Evolutionary conservation across 37 sponge, comb jelly and placozoan genomes (phyloP), one percentile per base, ranked within the genome.

Genomic region (Beroe ovata): DNA sequence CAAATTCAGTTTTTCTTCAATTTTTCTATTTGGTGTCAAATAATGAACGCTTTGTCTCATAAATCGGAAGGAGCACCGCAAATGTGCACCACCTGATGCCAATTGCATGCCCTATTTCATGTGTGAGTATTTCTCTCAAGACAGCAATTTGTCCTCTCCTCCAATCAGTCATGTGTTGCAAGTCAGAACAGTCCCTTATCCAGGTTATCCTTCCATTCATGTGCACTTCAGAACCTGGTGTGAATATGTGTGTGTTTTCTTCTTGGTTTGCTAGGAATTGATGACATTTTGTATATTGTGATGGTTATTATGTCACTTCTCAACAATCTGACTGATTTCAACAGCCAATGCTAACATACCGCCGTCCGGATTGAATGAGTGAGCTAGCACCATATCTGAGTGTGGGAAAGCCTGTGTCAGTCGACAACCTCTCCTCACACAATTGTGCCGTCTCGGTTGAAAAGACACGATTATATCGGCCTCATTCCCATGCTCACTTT

Each of bases 1-100:
- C n/a, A n/a, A n/a, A n/a, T n/a, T n/a, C n/a, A n/a, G n/a, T n/a
- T n/a, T n/a, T n/a, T n/a, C n/a, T n/a, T n/a, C n/a, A n/a, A n/a
- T n/a, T n/a, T n/a, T n/a, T n/a, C n/a, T n/a, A n/a, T n/a, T n/a
- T n/a, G n/a, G n/a, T n/a, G n/a, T n/a, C n/a, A n/a, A n/a, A n/a
- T n/a, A n/a, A n/a, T n/a, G n/a, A n/a, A n/a, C n/a, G n/a, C n/a
- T n/a, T n/a, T n/a, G n/a, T n/a, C n/a, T n/a, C n/a, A n/a, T n/a
- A n/a, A n/a, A n/a, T n/a, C n/a, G n/a, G n/a, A n/a, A n/a, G n/a
- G n/a, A n/a, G n/a, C n/a, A n/a, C n/a, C n/a, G n/a, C n/a, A n/a
- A n/a, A n/a, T n/a, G n/a, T n/a, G n/a, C n/a, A n/a, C n/a, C 29
- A 77, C 84, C n/a, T 77, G 28, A 77, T 42, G 39, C 84, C 84